Evolutionary conservation across 2,888 invertebrate species (phyloP).

Genomic region (Lordiphosa andalusiaca): DNA sequence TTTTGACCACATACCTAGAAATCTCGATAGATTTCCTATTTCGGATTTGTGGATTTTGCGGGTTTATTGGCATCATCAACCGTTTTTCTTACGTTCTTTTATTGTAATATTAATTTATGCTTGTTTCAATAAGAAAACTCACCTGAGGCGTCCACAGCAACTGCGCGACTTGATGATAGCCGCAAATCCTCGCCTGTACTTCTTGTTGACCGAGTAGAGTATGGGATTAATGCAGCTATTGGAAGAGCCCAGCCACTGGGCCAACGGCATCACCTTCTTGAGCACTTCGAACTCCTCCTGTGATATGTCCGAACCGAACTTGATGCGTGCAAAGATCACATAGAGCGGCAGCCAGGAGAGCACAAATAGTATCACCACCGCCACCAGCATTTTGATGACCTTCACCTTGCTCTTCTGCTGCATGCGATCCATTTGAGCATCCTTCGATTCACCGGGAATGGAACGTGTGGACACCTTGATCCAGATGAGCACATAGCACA

Average conservation of each 20-base stretch:
- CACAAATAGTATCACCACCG: slow-evolving; percentile 95
- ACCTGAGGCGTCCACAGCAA: slow-evolving; percentile 90
- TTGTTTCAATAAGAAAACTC: slow-evolving; percentile 25
- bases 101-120: too few relatives aligned
- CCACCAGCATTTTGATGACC: slow-evolving; percentile 96
- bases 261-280: slow-evolving; percentile 91
- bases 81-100: too few relatives aligned
- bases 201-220: slow-evolving; percentile 96
- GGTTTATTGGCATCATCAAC: too few relatives aligned
- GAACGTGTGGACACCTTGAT: slow-evolving; percentile 92
- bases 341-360: slow-evolving; percentile 96
- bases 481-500: slow-evolving; percentile 96
- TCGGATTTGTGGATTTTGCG: too few relatives aligned
- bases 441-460: slow-evolving; percentile 94
- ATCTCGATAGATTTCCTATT: too few relatives aligned
- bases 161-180: slow-evolving; percentile 92
- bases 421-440: slow-evolving; percentile 94
- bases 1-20: too few relatives aligned
- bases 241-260: slow-evolving; percentile 95
- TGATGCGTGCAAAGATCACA: slow-evolving; percentile 92
- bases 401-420: slow-evolving; percentile 97
- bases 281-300: slow-evolving; percentile 90
- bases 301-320: slow-evolving; percentile 87
- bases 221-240: slow-evolving; percentile 98
- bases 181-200: slow-evolving; percentile 93